phyloP scores from a whole-genome alignment of 2,797 vertebrate genomes.

The Ceryle rudis region DNA sequence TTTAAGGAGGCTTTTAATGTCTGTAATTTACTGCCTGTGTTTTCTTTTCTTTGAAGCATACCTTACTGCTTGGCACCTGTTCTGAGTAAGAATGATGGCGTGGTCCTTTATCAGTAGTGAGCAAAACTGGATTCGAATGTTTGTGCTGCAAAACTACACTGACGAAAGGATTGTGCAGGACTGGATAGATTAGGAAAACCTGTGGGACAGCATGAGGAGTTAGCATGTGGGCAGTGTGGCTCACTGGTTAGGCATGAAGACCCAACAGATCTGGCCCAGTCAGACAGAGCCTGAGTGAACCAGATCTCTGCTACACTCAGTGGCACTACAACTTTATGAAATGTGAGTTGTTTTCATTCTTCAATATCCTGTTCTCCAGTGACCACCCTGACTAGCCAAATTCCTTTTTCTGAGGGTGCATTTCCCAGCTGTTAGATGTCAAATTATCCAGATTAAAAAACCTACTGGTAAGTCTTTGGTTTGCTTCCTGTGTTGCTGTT shows the following conservation, averaged over 20 bases:
- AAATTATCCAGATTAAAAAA: background rate
- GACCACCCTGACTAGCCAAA: background rate
- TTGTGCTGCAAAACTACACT: fast-evolving
- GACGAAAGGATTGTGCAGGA: background rate
- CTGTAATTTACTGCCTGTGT: background rate
- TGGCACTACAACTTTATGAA: background rate
- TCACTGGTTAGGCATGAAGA: background rate
- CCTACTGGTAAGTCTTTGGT: background rate
- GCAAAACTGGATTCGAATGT: background rate
- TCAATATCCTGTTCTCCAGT: background rate
- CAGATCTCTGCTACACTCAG: background rate
- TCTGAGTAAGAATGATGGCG: background rate
- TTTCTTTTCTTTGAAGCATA: background rate
- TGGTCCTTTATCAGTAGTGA: background rate
- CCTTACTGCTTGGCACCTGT: background rate
- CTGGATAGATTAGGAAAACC: background rate
- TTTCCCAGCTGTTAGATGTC: background rate
- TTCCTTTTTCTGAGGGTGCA: background rate
- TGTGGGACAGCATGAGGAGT: background rate
- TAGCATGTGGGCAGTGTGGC: fast-evolving
- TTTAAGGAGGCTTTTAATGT: background rate
- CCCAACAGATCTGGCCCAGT: background rate
- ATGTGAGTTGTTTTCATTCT: background rate
- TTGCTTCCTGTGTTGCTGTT: background rate
- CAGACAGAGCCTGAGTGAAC: background rate